Base-by-base conservation (phyloP, 1,140 invertebrate species). In the Theocolax elegans region DNA sequence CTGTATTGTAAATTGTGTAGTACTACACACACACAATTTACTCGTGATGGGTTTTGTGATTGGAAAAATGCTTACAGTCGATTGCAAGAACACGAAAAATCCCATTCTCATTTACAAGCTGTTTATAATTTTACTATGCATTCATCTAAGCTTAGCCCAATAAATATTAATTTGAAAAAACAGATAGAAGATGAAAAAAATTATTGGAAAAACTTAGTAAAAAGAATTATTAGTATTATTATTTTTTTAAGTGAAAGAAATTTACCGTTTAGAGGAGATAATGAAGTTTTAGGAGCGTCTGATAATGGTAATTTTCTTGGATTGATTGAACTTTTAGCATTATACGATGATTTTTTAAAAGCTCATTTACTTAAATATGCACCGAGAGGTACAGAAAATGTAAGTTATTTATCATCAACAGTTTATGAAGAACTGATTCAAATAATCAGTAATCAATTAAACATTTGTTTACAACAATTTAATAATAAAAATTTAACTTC, bases 251-350 rank as follows among this genome's bases (percentile, higher is more conserved):
- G 42, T 19, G 56, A 58, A 31, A 31, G 53, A 46, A 60, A 60
- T 67, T 72, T 72, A 60, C 42, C 70, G 42, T 72, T 72, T 44
- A 49, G 70, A 53, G 64, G 63, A 25, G 56, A 67, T 6, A 66
- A 48, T 60, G 46, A 72, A 67, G 56, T 49, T 44, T 19, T 72
- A 51, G 53, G 53, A 15, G 29, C 10, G 9, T 1, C 17, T 53
- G 46, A 66, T 51, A 67, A 67, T 51, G 63, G 63, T 25, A 66
- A 72, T 31, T 72, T 66, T 60, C 29, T 72, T 8, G 53, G 53
- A 13, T 19, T 60, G 4, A 25, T 72, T 17, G 56, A 72, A 21
- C 27, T 54, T 1, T 13, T 54, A 27, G 23, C 35, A 19, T 25
- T 9, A 29, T 69, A 59, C 44, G 56, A 69, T 53, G 44, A 68